Percentiles rank a stretch among this genome's conserved stretches.
Evolutionary conservation across 2,888 invertebrate genomes (phyloP).

Genomic region (Eueremaeus valkanovi): DNA sequence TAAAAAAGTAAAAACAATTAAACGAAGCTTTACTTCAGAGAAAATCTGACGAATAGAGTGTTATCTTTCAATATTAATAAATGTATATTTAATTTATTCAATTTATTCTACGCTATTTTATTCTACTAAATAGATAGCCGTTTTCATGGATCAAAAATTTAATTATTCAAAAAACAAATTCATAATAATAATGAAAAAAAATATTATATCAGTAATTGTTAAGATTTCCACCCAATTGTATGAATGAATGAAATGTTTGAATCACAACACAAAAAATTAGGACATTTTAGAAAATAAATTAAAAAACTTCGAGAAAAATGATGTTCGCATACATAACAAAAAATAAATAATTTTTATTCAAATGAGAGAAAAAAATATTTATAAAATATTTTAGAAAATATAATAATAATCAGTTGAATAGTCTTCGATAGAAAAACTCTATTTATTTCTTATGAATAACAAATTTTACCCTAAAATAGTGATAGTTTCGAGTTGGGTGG

Average conservation of each 20-base stretch:
- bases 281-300: neutral
- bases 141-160: slow-evolving; percentile 33
- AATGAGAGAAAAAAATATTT: neutral
- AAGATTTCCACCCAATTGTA: slow-evolving; percentile 30
- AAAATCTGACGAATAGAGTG: neutral
- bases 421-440: neutral
- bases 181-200: too few species aligned
- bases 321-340: neutral
- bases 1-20: neutral
- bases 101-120: neutral
- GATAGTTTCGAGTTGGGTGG: too few species aligned
- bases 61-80: slow-evolving; percentile 18
- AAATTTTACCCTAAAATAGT: too few species aligned
- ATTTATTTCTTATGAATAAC: neutral
- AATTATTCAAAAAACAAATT: slow-evolving; percentile 27
- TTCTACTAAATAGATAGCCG: neutral
- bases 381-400: neutral
- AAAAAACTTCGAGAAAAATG: neutral
- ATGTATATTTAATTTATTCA: neutral
- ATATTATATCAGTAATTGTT: slow-evolving; percentile 25
- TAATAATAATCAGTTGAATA: neutral
- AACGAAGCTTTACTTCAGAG: neutral
- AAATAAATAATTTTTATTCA: neutral
- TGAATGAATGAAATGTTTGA: slow-evolving; percentile 7
- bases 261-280: neutral